A percentile compares a stretch with the other conserved stretches of the same genome.
Conservation (phyloP, 2,113 vertebrate species). For the Microcebus lehilahytsara region DNA sequence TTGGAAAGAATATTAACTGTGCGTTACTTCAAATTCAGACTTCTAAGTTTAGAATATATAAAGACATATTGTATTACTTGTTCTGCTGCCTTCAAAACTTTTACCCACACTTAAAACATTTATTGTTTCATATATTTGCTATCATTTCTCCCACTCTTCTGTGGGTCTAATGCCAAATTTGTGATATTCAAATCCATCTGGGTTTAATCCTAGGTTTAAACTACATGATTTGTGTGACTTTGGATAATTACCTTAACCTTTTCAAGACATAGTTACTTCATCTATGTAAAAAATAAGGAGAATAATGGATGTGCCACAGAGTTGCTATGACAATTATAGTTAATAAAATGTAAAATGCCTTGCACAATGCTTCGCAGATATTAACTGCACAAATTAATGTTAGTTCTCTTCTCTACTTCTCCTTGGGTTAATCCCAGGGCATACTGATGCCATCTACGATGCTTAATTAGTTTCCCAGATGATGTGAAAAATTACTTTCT, state of each 20-base stretch:
- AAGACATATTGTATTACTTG: neutral
- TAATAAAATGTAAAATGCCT: neutral
- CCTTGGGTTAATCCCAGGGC: neutral
- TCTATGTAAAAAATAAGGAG: conserved; percentile 5
- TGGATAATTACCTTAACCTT: neutral
- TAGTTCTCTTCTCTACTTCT: neutral
- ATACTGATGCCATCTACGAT: neutral
- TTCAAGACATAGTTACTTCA: neutral
- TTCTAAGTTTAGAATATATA: neutral
- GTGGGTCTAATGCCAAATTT: neutral
- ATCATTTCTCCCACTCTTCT: neutral
- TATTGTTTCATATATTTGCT: neutral
- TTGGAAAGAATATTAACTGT: conserved; percentile 28
- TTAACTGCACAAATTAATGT: neutral
- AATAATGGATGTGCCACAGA: neutral
- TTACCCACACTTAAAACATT: neutral
- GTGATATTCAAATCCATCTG: neutral
- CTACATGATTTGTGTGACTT: neutral
- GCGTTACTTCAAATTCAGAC: neutral
- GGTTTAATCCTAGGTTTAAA: neutral
- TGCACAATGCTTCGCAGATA: neutral
- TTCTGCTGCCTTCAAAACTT: neutral
- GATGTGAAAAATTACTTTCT: conserved; percentile 11
- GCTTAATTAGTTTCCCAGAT: conserved; percentile 29
- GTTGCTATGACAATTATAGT: neutral